Percentiles rank a stretch among this genome's conserved stretches.
Conservation (phyloP, 2,113 vertebrate genomes). For the Donacobius atricapilla region DNA sequence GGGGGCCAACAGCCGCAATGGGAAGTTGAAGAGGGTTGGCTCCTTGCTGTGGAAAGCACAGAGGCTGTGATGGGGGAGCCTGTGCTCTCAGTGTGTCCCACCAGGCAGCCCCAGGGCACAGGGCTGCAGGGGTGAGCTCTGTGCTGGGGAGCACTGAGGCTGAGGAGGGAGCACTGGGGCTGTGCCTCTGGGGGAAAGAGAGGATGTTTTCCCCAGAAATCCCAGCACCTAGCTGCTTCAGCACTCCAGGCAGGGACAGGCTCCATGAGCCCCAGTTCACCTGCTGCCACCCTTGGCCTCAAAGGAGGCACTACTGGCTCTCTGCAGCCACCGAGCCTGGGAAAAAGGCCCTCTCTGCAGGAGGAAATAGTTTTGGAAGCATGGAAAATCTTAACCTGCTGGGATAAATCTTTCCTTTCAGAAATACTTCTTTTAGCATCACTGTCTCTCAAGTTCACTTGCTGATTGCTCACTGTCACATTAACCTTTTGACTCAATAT, state of each 20-base stretch:
- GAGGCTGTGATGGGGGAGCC: neutral
- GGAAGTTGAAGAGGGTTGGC: neutral
- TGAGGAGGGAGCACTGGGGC: neutral
- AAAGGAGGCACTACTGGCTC: neutral
- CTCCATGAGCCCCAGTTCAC: neutral
- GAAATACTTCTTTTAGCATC: neutral
- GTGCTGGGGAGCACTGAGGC: neutral
- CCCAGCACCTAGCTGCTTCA: neutral
- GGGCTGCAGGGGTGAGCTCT: neutral
- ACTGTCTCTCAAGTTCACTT: neutral
- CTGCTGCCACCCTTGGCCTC: neutral
- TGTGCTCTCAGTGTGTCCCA: neutral
- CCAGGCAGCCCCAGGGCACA: rapidly evolving
- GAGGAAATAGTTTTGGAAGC: neutral
- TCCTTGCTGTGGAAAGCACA: neutral
- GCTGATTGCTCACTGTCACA: rapidly evolving
- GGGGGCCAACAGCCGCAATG: rapidly evolving
- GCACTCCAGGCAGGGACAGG: neutral
- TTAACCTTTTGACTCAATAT: neutral
- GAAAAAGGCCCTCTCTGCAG: neutral
- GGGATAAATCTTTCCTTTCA: neutral
- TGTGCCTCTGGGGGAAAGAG: neutral
- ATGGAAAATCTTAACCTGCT: neutral
- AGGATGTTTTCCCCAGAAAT: rapidly evolving
- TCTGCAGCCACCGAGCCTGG: rapidly evolving